Evolutionary conservation across 2,113 vertebrate genomes (phyloP), one percentile per base, ranked within the genome.

Genomic region (Bufo gargarizans): DNA sequence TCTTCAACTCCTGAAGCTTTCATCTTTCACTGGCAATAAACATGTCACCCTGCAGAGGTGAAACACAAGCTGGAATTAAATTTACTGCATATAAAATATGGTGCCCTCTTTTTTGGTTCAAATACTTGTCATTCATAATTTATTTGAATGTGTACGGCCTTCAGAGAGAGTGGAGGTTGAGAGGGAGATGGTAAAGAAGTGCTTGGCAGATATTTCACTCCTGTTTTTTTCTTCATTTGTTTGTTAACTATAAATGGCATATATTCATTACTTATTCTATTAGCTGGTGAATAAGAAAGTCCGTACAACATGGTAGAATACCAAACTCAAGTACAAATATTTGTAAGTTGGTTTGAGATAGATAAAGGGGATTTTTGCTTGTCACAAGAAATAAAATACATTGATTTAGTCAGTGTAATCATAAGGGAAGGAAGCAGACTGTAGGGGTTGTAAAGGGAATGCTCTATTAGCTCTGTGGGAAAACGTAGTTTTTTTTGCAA

Each of bases 71-170:
- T 97, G 96, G 96, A 97, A 97, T 97, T 97, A 97, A 97, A 98
- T 98, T 97, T 98, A 98, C 97, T 97, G 97, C 96, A 96, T 96
- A 98, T 97, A 97, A 98, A 98, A 98, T 98, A 98, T 95, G 96
- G 97, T 96, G 94, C 94, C 95, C 95, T 96, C 96, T 98, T 98
- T 98, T 97, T 98, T 98, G 97, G 96, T 96, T 96, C 96, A 98
- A 98, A 97, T 96, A 95, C 96, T 97, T 97, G 97, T 98, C 97
- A 97, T 93, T 98, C 96, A 97, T 97, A 97, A 98, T 98, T 98
- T 97, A 98, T 97, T 95, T 96, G 95, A 95, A 95, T 92, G 94
- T 96, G 95, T 94, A 94, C 93, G 94, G 96, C 96, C 93, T 96
- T 95, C 96, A 93, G 95, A 91, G 85, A 96, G 94, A 92, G 87